phyloP scores from a whole-genome alignment of 2,113 vertebrate genomes.

The Equus quagga region DNA sequence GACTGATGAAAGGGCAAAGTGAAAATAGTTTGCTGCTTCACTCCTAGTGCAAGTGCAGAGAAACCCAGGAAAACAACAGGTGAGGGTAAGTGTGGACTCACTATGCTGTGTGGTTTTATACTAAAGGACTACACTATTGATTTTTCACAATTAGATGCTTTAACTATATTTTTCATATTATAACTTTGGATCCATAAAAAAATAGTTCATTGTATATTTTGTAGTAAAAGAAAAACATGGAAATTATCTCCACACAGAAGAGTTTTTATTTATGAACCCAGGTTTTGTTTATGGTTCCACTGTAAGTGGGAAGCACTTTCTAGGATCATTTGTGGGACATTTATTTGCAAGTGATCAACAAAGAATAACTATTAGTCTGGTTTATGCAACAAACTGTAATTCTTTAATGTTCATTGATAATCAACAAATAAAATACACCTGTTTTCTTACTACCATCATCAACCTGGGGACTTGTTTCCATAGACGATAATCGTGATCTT shows the following conservation, averaged over 20 bases:
- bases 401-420: slow-evolving; percentile 29
- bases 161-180: slow-evolving; percentile 23
- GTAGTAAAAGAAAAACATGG: background rate
- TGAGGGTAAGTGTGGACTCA: background rate
- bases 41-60: background rate
- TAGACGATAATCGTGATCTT: slow-evolving; percentile 54
- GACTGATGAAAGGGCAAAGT: background rate
- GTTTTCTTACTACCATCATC: slow-evolving; percentile 22
- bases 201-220: slow-evolving; percentile 16
- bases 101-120: background rate
- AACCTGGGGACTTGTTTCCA: slow-evolving; percentile 54
- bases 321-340: background rate
- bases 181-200: slow-evolving; percentile 20
- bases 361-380: slow-evolving; percentile 50
- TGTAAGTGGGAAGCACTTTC: background rate
- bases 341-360: slow-evolving; percentile 37
- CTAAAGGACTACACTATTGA: background rate
- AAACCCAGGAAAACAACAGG: background rate
- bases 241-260: background rate
- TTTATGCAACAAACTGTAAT: slow-evolving; percentile 14
- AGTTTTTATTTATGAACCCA: slow-evolving; percentile 24
- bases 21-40: background rate
- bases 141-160: background rate
- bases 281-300: slow-evolving; percentile 26
- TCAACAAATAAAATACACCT: slow-evolving; percentile 39